Evolutionary conservation across 2,888 invertebrate genomes (phyloP), one percentile per base, ranked within the genome.

Genomic region (Ethmia dodecea): DNA sequence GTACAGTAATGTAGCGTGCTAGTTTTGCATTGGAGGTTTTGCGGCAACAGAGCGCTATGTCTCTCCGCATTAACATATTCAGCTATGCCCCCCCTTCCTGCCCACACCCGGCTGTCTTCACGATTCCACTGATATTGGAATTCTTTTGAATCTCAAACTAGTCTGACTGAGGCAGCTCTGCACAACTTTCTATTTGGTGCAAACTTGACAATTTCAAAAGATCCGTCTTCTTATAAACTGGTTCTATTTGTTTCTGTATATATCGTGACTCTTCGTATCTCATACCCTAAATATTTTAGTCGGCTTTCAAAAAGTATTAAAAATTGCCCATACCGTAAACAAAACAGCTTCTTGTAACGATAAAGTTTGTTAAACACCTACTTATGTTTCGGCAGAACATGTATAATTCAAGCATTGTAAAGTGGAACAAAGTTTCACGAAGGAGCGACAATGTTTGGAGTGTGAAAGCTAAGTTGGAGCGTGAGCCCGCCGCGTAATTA

Each of bases 81-180:
- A 64, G 68, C 65, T 51, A 57, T 66, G 66, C 66, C 40, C 41
- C 40, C 25, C 38, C 34, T 37, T n/a, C 35, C 33, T 45, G 42
- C 38, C 52, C 47, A 43, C 50, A 52, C 47, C 53, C 57, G 60
- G 57, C 55, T 49, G 64, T 60, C 62, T 50, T 58, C 55, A 49
- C 59, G 54, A 55, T 52, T 58, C 50, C 60, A 44, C 60, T 60
- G 67, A 75, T 83, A 83, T 84, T 83, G 75, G 73, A 81, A 83
- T 81, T 78, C 79, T 84, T 81, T 72, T 70, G 71, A 78, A 76
- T 77, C 64, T 71, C 64, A 63, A 68, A 80, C 74, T 71, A 74
- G 62, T 61, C 63, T 60, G 56, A 55, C 58, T 47, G 47, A 43
- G 53, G 47, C 60, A 53, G 47, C 60, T 60, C 58, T 66, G 52